Evolutionary conservation across 2,113 vertebrate species (phyloP).

Genomic region (Centropus unirufus): DNA sequence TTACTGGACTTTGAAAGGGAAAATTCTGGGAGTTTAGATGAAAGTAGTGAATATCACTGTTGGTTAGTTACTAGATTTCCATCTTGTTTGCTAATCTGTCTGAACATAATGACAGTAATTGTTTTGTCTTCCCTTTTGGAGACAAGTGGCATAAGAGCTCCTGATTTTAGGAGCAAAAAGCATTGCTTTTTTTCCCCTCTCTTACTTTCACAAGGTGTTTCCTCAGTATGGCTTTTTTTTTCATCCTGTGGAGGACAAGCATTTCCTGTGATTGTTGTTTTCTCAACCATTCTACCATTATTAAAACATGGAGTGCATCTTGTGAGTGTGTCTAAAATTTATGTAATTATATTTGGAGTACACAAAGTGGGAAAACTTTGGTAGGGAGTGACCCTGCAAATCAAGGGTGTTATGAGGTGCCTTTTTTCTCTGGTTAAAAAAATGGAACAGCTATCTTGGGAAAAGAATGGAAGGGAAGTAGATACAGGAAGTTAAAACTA

Average conservation of each 20-base stretch:
- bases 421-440: not conserved
- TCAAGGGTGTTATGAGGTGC: not conserved
- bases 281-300: not conserved
- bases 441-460: not conserved
- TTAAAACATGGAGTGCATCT: not conserved
- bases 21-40: not conserved
- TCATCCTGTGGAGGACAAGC: not conserved
- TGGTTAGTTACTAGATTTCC: not conserved
- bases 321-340: not conserved
- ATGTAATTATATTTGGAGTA: not conserved
- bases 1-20: not conserved
- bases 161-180: not conserved
- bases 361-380: fast-evolving
- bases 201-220: slow-evolving; percentile 30
- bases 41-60: not conserved
- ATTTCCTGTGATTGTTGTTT: slow-evolving; percentile 23
- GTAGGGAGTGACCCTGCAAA: not conserved
- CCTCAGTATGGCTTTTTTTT: not conserved
- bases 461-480: not conserved
- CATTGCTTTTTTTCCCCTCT: not conserved
- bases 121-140: not conserved
- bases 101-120: not conserved
- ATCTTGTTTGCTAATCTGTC: not conserved
- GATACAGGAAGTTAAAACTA: slow-evolving; percentile 37
- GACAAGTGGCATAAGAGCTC: not conserved